Conservation (phyloP, 2,888 invertebrate species). For the Tenthredo amoena region DNA sequence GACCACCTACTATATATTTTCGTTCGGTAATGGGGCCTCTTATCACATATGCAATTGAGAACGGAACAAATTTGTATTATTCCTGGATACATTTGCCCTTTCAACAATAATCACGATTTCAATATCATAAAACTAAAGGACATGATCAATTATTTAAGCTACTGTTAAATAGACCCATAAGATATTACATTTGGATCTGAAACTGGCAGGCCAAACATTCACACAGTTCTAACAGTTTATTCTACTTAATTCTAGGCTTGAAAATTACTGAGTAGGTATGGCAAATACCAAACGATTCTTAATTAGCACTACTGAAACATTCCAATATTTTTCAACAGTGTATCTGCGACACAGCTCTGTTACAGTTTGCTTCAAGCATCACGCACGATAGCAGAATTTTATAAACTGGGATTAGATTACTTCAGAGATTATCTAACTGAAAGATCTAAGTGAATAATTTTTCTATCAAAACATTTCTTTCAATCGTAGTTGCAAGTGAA, state of each 20-base stretch:
- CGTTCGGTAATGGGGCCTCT: not conserved
- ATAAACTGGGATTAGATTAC: not conserved
- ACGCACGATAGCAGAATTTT: not conserved
- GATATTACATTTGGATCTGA: not conserved
- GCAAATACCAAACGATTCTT: conserved; percentile 22
- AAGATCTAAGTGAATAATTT: not conserved
- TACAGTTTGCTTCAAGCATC: not conserved
- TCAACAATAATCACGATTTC: not conserved
- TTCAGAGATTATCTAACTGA: not conserved
- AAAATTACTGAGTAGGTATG: conserved; percentile 28
- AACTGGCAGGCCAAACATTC: not conserved
- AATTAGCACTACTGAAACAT: not conserved
- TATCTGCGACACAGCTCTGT: not conserved
- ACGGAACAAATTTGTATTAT: not conserved
- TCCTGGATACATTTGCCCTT: not conserved
- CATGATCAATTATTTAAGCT: not conserved
- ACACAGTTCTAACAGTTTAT: not conserved
- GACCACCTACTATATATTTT: not conserved
- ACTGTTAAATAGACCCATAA: not conserved
- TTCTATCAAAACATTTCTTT: not conserved
- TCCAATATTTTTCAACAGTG: conserved; percentile 8
- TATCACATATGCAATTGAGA: not conserved
- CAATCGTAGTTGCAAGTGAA: not conserved
- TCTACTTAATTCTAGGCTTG: conserved; percentile 27
- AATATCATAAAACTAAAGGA: not conserved